Conservation (phyloP, 2,888 invertebrate genomes). For the Laothoe populi region DNA sequence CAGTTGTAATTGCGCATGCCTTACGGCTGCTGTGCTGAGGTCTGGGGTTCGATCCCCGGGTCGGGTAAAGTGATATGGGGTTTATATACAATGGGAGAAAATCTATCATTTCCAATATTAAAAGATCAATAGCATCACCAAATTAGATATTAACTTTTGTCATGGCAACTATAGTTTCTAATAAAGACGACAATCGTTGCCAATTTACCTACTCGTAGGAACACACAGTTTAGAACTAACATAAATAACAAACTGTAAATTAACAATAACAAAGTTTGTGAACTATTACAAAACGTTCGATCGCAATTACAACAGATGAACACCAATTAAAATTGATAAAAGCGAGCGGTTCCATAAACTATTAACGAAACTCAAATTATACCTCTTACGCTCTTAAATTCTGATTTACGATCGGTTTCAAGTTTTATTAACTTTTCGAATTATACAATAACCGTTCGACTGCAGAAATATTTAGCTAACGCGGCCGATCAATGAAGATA, state of each 20-base stretch:
- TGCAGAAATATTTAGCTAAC: constrained; percentile 15
- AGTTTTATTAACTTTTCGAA: constrained; percentile 11
- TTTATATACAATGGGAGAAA: too few species aligned
- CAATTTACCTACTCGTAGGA: neutral
- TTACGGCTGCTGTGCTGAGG: too few species aligned
- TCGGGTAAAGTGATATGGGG: too few species aligned
- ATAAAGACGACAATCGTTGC: neutral
- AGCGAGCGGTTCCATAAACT: constrained; percentile 21
- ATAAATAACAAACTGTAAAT: constrained; percentile 23
- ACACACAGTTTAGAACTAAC: constrained; percentile 30
- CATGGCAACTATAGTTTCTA: neutral
- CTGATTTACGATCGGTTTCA: constrained; percentile 14
- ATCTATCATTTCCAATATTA: neutral
- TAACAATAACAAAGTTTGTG: constrained; percentile 15
- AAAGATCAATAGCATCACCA: neutral
- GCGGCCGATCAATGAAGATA: neutral
- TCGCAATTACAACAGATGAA: constrained; percentile 28
- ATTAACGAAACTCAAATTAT: constrained; percentile 24
- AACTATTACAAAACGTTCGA: constrained; percentile 27
- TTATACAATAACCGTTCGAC: neutral
- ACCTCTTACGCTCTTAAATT: constrained; percentile 25
- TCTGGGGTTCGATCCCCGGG: too few species aligned
- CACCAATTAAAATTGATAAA: constrained; percentile 31
- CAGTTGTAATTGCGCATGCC: too few species aligned
- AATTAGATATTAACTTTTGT: neutral